Base-by-base conservation (phyloP, 2,797 vertebrate species). In the Limnodromus scolopaceus region DNA sequence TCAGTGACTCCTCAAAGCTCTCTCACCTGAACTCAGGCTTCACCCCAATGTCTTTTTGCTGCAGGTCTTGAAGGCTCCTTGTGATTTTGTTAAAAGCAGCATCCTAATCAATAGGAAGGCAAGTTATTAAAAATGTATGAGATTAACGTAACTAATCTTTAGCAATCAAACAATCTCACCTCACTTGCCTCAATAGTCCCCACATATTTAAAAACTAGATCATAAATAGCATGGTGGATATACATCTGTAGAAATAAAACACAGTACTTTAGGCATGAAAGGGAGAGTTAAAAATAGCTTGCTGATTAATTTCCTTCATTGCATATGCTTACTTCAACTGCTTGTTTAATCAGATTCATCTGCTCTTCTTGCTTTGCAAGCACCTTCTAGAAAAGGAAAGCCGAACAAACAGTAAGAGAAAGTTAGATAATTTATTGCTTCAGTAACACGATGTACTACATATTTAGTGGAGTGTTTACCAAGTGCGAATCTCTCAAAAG, bases 11-110 rank as follows among this genome's bases (percentile, higher is more conserved):
- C 46, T 63, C 28, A 64, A 19, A 63, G 36, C 41, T 18, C 95
- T 96, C 98, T 97, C 92, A 99, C 99, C 99, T 99, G 98, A 99
- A 99, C 76, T 99, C 99, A 0, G 99, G 98, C 91, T 99, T 99
- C 91, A 99, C 98, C 23, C 99, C 99, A 11, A 99, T 98, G 60
- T 99, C 99, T 92, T 98, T 99, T 96, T 99, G 99, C 97, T 99
- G 99, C 88, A 99, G 97, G n/a, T 99, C 99, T 95, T 99, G 99
- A 95, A 99, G 98, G 93, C 99, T 99, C 93, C 99, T 98, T 1
- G 99, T 99, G 86, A 98, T 99, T 98, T 99, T 99, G 98, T 99
- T 99, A 97, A 99, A 99, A 72, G 99, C 98, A 12, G 99, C 98
- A 81, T 99, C 99, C 99, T 99, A 97, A 96, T 25, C 51, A 97